phyloP scores from a whole-genome alignment of 2,113 vertebrate species.

The Podiceps cristatus region DNA sequence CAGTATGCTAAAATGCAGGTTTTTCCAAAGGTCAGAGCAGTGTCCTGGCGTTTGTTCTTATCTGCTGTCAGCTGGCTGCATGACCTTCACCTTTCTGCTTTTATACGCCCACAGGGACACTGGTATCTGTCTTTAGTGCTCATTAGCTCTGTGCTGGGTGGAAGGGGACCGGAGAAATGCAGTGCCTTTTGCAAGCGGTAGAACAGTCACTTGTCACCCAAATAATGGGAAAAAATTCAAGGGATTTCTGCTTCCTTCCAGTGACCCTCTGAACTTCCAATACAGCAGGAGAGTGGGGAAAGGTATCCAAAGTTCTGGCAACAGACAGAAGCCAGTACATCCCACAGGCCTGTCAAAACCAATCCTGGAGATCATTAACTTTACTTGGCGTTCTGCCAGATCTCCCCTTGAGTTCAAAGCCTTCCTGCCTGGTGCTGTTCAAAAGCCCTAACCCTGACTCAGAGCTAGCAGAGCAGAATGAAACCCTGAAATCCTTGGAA shows the following conservation, averaged over 20 bases:
- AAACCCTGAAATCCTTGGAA: not conserved
- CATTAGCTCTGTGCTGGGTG: not conserved
- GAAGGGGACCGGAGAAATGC: not conserved
- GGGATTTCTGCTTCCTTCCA: conserved; percentile 14
- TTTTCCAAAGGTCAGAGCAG: not conserved
- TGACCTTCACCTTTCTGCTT: conserved; percentile 8
- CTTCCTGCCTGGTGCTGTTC: not conserved
- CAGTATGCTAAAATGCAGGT: not conserved
- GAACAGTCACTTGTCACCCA: not conserved
- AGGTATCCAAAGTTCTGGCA: not conserved
- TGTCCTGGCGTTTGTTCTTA: not conserved
- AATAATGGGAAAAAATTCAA: not conserved
- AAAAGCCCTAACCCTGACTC: not conserved
- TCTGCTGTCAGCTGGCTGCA: not conserved
- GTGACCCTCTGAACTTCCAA: not conserved
- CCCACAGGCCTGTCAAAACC: not conserved
- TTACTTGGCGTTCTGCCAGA: not conserved
- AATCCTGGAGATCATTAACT: conserved; percentile 61
- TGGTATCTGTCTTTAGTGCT: not conserved
- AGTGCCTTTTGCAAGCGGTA: not conserved
- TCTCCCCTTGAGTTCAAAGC: not conserved
- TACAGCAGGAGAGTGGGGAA: not conserved
- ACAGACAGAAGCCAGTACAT: not conserved
- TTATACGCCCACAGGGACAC: not conserved
- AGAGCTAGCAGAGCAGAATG: not conserved